Percentiles rank a stretch among this genome's conserved stretches.
Evolutionary conservation across 2,888 invertebrate species (phyloP).

Genomic region (Dorcus hopei): DNA sequence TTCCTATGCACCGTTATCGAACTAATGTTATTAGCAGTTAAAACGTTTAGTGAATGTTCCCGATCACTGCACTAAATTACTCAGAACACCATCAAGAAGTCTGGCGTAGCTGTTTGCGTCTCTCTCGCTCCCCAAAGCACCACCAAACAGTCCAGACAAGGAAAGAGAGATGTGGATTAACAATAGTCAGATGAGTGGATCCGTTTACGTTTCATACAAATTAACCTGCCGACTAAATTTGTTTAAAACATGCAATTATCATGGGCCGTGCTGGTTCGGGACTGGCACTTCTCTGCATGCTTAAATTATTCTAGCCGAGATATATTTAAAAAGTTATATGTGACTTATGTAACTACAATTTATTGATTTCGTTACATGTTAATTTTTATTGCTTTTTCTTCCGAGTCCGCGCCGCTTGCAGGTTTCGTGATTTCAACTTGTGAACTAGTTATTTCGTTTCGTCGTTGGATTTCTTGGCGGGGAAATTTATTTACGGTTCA

Average conservation of each 20-base stretch:
- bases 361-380: conserved; percentile 13
- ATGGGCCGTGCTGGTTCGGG: conserved; percentile 43
- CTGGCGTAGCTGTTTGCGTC: conserved; percentile 10
- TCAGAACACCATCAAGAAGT: conserved; percentile 21
- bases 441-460: no score
- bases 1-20: conserved; percentile 28
- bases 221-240: conserved; percentile 49
- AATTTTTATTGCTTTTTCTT: conserved; percentile 12
- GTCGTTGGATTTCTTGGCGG: no score
- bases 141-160: conserved; percentile 7
- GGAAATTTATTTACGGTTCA: no score
- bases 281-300: conserved; percentile 39
- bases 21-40: conserved; percentile 32
- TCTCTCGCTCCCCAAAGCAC: conserved; percentile 8
- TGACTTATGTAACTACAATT: conserved; percentile 36
- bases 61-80: conserved; percentile 31
- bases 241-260: conserved; percentile 51
- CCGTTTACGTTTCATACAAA: conserved; percentile 47
- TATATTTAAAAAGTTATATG: conserved; percentile 42
- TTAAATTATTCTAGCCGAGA: conserved; percentile 19
- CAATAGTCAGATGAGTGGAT: conserved; percentile 33
- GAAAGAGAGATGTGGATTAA: conserved; percentile 24
- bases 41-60: conserved; percentile 28
- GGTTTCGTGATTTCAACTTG: no score
- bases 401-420: not conserved